Percentiles rank a stretch among this genome's conserved stretches.
Evolutionary conservation across 2,888 invertebrate genomes (phyloP).

Genomic region (Drosophila kokeensis): DNA sequence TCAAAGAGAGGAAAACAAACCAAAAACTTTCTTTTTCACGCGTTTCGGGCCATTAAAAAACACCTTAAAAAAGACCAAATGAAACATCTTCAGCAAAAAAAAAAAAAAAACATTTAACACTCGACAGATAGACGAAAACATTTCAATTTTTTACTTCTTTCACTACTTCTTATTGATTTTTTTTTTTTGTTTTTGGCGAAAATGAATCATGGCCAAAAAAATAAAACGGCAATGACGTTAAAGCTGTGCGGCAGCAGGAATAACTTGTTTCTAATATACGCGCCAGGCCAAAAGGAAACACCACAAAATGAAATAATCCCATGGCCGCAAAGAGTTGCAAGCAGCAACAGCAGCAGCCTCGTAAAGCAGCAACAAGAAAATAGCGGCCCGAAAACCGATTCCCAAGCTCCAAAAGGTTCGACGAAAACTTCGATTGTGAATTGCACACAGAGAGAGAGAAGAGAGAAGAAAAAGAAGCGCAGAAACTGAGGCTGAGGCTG

Average conservation of each 20-base stretch:
- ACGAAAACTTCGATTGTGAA: slow-evolving; percentile 78
- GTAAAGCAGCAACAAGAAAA: slow-evolving; percentile 38
- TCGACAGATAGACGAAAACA: slow-evolving; percentile 25
- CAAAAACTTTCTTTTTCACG: slow-evolving; percentile 75
- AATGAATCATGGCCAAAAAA: slow-evolving; percentile 70
- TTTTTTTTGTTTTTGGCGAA: slow-evolving; percentile 29
- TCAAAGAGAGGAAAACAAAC: slow-evolving; percentile 28
- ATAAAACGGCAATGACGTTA: slow-evolving; percentile 49
- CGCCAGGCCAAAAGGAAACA: slow-evolving; percentile 74
- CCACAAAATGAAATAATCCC: slow-evolving; percentile 83
- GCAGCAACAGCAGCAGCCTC: slow-evolving; percentile 38
- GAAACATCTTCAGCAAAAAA: slow-evolving; percentile 34
- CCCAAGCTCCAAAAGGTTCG: slow-evolving; percentile 80
- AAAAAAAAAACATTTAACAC: slow-evolving; percentile 24
- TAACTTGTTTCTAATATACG: slow-evolving; percentile 79
- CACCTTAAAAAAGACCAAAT: slow-evolving; percentile 31
- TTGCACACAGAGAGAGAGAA: slow-evolving; percentile 21
- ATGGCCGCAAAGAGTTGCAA: slow-evolving; percentile 66
- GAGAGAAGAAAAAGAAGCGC: slow-evolving; percentile 23
- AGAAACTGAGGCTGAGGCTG: slow-evolving; percentile 15
- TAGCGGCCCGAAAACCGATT: slow-evolving; percentile 73
- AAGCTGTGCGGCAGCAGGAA: slow-evolving; percentile 73
- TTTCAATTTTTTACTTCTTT: slow-evolving; percentile 7
- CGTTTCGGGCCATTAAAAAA: slow-evolving; percentile 63
- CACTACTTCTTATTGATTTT: neutral